Conservation (phyloP, 2,797 vertebrate species). For the Dendrocincla tyrannina region DNA sequence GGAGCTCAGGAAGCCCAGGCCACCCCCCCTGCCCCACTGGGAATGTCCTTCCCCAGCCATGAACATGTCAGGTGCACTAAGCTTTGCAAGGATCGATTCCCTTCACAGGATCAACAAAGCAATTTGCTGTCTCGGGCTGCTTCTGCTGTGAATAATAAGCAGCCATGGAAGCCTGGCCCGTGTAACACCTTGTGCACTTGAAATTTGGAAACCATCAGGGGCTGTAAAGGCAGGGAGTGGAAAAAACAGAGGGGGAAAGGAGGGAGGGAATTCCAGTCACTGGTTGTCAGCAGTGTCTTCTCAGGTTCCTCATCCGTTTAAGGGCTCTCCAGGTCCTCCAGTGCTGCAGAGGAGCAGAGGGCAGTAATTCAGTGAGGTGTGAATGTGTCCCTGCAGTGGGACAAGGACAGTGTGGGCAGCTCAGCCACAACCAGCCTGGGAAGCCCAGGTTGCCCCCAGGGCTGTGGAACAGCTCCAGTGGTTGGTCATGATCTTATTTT, state of each 20-base stretch:
- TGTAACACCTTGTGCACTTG: background rate
- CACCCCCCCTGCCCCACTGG: fast-evolving
- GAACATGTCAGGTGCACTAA: slow-evolving; percentile 22
- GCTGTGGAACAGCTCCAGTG: background rate
- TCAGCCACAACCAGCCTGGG: background rate
- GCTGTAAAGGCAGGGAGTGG: background rate
- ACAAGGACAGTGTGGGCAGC: background rate
- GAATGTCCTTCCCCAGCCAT: background rate
- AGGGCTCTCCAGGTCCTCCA: background rate
- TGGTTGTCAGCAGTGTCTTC: background rate
- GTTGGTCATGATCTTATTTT: background rate
- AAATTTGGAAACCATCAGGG: background rate
- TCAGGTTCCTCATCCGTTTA: background rate
- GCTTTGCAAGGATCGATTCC: slow-evolving; percentile 51
- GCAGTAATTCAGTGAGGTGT: background rate
- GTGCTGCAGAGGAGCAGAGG: background rate
- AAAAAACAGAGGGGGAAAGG: background rate
- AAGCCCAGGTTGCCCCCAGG: background rate
- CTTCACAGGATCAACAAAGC: slow-evolving; percentile 61
- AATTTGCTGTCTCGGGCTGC: slow-evolving; percentile 60
- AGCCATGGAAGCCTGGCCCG: background rate
- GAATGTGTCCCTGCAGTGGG: background rate
- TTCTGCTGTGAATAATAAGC: slow-evolving; percentile 59
- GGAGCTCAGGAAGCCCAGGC: background rate
- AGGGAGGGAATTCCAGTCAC: background rate